Conservation (phyloP, 2,113 vertebrate species). For the Catagonus wagneri region DNA sequence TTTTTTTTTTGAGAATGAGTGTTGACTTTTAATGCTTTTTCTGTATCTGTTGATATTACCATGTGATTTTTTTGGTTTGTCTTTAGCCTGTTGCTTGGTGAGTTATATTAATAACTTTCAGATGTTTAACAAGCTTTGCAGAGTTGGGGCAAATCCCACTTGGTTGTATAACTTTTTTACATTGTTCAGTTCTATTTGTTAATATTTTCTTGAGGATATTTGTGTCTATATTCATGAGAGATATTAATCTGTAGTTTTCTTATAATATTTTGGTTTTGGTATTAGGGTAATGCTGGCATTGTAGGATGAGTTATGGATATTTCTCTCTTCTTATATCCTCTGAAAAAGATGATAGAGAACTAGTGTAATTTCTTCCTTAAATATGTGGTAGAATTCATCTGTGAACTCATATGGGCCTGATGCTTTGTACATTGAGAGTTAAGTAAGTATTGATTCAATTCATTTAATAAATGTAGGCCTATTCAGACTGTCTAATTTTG, state of each 20-base stretch:
- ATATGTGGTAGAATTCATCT: neutral
- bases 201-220: neutral
- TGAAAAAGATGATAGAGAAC: neutral
- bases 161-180: neutral
- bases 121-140: neutral
- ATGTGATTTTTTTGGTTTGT: neutral
- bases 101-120: neutral
- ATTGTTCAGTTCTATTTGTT: neutral
- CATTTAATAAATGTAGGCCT: neutral
- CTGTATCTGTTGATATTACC: neutral
- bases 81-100: neutral
- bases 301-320: neutral
- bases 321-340: neutral
- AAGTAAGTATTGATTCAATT: neutral
- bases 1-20: neutral
- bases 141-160: neutral
- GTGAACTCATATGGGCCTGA: neutral
- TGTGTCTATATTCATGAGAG: neutral
- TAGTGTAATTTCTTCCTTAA: neutral
- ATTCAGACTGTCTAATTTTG: neutral
- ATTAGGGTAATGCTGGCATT: neutral
- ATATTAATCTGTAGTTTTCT: neutral
- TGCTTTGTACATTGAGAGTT: neutral
- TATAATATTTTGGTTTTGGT: neutral
- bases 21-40: neutral